phyloP scores from a whole-genome alignment of 1,140 invertebrate species.

The Apolygus lucorum region DNA sequence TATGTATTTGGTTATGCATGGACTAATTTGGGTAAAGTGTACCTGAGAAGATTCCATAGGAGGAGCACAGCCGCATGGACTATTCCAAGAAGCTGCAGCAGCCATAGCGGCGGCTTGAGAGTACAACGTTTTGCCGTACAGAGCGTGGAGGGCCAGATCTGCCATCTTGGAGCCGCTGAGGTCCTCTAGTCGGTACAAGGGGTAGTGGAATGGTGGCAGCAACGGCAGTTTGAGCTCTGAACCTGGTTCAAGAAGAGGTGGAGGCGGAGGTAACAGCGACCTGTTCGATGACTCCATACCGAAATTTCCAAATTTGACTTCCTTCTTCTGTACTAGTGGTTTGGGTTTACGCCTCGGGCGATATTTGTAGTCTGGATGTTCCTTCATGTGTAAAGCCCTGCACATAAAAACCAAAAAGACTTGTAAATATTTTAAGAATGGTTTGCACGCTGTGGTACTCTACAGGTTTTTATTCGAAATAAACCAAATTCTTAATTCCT shows the following conservation, averaged over 20 bases:
- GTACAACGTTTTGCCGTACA: constrained; percentile 48
- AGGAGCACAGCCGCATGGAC: constrained; percentile 39
- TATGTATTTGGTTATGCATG: too few relatives aligned
- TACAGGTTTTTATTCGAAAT: too few relatives aligned
- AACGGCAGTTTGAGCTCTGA: constrained; percentile 58
- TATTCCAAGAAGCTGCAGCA: constrained; percentile 43
- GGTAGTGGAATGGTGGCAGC: constrained; percentile 61
- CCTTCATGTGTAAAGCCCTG: constrained; percentile 93
- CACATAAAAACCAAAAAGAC: too few relatives aligned
- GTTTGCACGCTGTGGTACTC: too few relatives aligned
- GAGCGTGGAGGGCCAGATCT: constrained; percentile 50
- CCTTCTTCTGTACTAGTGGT: constrained; percentile 54
- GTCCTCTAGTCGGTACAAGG: constrained; percentile 57
- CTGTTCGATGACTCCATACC: constrained; percentile 42
- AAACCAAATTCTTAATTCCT: too few relatives aligned
- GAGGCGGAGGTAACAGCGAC: constrained; percentile 51
- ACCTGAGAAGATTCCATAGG: constrained; percentile 36
- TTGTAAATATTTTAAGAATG: too few relatives aligned
- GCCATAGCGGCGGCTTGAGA: constrained; percentile 41
- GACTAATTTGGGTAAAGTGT: too few relatives aligned
- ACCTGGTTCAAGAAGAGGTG: constrained; percentile 47
- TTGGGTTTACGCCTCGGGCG: constrained; percentile 86
- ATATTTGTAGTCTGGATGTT: constrained; percentile 94
- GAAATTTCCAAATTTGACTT: constrained; percentile 53
- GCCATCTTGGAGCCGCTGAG: constrained; percentile 42